These are phyloP conservation scores for Notocelia uddmanniana DNA, from an alignment of 2,888 invertebrate species.

Conservation along the genomic window DNA sequence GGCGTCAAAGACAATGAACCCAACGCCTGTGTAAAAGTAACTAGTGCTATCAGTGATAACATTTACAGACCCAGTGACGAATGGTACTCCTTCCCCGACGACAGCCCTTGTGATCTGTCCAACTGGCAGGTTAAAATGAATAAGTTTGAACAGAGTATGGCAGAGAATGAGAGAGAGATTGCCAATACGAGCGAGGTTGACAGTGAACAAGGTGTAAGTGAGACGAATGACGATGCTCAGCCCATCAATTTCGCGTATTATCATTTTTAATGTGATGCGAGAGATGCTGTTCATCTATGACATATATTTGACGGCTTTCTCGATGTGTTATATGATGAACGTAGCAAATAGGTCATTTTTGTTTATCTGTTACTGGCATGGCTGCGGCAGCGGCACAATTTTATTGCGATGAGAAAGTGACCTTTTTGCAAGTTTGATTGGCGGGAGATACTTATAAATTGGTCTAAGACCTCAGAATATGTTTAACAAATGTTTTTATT, in stretches of 20 bases:
- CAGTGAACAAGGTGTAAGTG: slow-evolving; percentile 53
- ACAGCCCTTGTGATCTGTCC: slow-evolving; percentile 76
- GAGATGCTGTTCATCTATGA: slow-evolving; percentile 24
- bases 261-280: slow-evolving; percentile 67
- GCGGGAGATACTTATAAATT: neutral
- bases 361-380: slow-evolving; percentile 2
- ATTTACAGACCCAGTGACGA: slow-evolving; percentile 20
- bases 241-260: slow-evolving; percentile 82
- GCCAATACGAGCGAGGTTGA: slow-evolving; percentile 60
- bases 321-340: neutral
- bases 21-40: slow-evolving; percentile 53
- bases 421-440: slow-evolving; percentile 10
- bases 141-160: slow-evolving; percentile 55
- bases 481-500: neutral
- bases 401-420: neutral
- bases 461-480: slow-evolving; percentile 17
- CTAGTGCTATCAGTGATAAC: slow-evolving; percentile 39
- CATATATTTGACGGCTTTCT: neutral
- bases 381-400: neutral
- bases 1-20: slow-evolving; percentile 57
- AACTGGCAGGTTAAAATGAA: slow-evolving; percentile 69
- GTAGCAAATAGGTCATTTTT: neutral
- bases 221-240: slow-evolving; percentile 60
- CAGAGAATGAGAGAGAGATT: slow-evolving; percentile 54
- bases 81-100: slow-evolving; percentile 52